Percentiles rank a stretch among this genome's conserved stretches.
Conservation (phyloP, 2,797 vertebrate genomes). For the Amblyopsis hoosieri region DNA sequence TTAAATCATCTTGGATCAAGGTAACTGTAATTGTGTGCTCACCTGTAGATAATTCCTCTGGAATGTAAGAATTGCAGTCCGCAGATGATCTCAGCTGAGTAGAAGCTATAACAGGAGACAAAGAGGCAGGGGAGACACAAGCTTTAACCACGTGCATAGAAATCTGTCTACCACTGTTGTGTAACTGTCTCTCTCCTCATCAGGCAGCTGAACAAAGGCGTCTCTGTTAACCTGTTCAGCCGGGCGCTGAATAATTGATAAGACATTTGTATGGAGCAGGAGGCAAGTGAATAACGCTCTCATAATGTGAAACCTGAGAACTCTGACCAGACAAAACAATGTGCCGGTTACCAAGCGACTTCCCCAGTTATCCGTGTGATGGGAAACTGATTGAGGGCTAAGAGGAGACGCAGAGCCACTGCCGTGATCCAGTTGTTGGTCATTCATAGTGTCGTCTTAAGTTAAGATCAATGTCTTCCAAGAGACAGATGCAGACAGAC, state of each 20-base stretch:
- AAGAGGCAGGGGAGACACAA: slow-evolving; percentile 20
- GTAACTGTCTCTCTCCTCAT: slow-evolving; percentile 11
- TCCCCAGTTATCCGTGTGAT: slow-evolving; percentile 47
- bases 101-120: slow-evolving; percentile 83
- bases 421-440: no score
- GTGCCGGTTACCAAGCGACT: slow-evolving; percentile 54
- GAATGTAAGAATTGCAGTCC: slow-evolving; percentile 95
- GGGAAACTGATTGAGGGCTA: slow-evolving; percentile 24
- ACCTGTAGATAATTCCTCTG: slow-evolving; percentile 99
- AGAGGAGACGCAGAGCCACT: no score
- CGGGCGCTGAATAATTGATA: slow-evolving; percentile 67
- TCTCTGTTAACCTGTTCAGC: slow-evolving; percentile 45
- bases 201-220: slow-evolving; percentile 34
- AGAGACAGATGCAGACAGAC: slow-evolving; percentile 17
- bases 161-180: not conserved
- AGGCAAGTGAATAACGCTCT: slow-evolving; percentile 64
- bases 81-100: slow-evolving; percentile 94
- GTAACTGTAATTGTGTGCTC: slow-evolving; percentile 25
- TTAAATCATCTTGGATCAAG: no score
- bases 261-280: slow-evolving; percentile 67
- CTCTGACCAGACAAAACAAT: slow-evolving; percentile 38
- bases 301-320: slow-evolving; percentile 64
- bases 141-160: slow-evolving; percentile 24
- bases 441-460: no score
- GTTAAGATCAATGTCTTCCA: slow-evolving; percentile 5